Base-by-base conservation (phyloP, 2,888 invertebrate species). In the Meghimatium bilineatum region DNA sequence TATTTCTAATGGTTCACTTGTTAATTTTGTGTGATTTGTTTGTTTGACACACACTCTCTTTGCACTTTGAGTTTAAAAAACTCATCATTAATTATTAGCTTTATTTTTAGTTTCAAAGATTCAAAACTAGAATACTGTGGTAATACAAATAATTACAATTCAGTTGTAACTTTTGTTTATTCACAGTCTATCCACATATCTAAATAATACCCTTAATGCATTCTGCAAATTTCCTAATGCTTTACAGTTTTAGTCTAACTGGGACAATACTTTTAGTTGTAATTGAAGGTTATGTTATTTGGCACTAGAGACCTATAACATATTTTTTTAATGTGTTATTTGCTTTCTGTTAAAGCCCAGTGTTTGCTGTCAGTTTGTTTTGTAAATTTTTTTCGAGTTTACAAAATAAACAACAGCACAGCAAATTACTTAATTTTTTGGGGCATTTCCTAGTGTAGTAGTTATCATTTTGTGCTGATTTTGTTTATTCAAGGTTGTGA, bases 371-470 rank as follows among this genome's bases (percentile, higher is more conserved):
- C n/a, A 52, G 74, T 74, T 74, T 74, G 20, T 74, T 74, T 74
- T 74, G 74, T 74, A 74, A 74, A 74, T 52, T 26, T 17, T 52
- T 74, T 74, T 74, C 74, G 74, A 49, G n/a, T 71, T 74, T 74
- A 74, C 74, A 74, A 74, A 74, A 52, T 74, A 52, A 74, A 52
- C 74, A 74, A 17, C 26, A 52, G 29, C 17, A 74, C 74, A 52
- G 74, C 74, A 74, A 74, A 74, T 52, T 29, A 52, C 52, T 32
- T 32, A 3, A 72, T 17, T 34, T 52, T 52, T 32, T 74, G 29
- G 29, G 49, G 44, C 52, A 52, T 29, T 71, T 20, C 5, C 38
- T 38, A 1, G 23, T 71, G 3, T 20, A 38, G 20, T 38, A 38
- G 26, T 34, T 67, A 67, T 12, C 20, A 23, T 3, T 32, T 36